A percentile compares a stretch with the other conserved stretches of the same genome.
These are phyloP conservation scores for Dunckerocampus dactyliophorus DNA, from an alignment of 2,113 vertebrate species.

Conservation along the genomic window DNA sequence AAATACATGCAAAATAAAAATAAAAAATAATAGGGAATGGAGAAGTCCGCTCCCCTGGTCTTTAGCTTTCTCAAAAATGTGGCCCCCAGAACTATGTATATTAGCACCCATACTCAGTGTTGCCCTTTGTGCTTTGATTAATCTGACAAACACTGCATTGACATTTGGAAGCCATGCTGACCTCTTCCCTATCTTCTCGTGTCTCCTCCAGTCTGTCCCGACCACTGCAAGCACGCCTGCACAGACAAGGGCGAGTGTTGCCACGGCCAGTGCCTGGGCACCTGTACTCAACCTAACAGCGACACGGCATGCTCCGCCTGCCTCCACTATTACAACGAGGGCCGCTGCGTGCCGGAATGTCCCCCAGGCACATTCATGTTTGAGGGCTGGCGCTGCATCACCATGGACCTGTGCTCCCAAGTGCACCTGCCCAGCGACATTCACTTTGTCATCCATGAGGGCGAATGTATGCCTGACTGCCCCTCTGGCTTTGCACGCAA, in stretches of 20 bases:
- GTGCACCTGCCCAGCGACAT: constrained; percentile 77
- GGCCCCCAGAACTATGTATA: too few relatives aligned
- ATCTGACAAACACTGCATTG: too few relatives aligned
- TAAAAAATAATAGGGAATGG: too few relatives aligned
- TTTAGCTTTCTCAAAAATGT: too few relatives aligned
- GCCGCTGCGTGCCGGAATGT: constrained; percentile 83
- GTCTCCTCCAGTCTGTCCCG: constrained; percentile 83
- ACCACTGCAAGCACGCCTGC: constrained; percentile 83
- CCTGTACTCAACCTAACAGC: constrained; percentile 81
- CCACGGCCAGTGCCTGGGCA: constrained; percentile 90
- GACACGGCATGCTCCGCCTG: constrained; percentile 87
- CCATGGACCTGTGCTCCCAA: constrained; percentile 82
- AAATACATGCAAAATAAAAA: too few relatives aligned
- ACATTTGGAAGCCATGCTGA: constrained; percentile 1
- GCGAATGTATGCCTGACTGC: constrained; percentile 90
- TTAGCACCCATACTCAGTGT: too few relatives aligned
- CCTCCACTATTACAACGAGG: constrained; percentile 86
- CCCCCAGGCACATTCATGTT: constrained; percentile 89
- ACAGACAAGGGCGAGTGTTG: constrained; percentile 85
- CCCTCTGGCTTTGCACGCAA: constrained; percentile 93
- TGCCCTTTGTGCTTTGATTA: too few relatives aligned
- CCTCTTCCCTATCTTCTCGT: constrained; percentile 28
- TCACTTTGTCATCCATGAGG: constrained; percentile 89
- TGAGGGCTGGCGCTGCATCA: constrained; percentile 96
- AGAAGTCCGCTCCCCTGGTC: too few relatives aligned